These are phyloP conservation scores for Aspidiotus rigidus DNA, from an alignment of 2,888 invertebrate species.

Conservation along the genomic window DNA sequence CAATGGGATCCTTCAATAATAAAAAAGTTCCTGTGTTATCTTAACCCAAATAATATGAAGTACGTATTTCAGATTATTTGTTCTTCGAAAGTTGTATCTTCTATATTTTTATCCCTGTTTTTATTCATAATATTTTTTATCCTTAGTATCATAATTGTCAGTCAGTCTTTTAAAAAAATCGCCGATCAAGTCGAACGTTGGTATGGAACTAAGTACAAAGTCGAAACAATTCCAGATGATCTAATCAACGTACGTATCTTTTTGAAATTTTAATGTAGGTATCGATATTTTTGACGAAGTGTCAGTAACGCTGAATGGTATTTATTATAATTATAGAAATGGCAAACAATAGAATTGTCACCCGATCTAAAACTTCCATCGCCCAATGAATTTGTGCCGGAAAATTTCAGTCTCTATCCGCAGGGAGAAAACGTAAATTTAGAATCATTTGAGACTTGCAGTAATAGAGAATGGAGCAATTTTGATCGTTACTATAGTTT, in stretches of 20 bases:
- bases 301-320: too few species aligned
- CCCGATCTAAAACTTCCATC: slow-evolving; percentile 64
- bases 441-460: too few species aligned
- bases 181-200: slow-evolving; percentile 67
- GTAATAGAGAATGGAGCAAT: too few species aligned
- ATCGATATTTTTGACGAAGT: too few species aligned
- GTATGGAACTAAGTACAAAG: slow-evolving; percentile 83
- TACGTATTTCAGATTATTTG: slow-evolving; percentile 39
- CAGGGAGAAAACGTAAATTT: slow-evolving; percentile 47
- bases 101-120: too few species aligned
- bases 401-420: slow-evolving; percentile 61
- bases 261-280: too few species aligned
- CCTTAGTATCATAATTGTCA: slow-evolving; percentile 58
- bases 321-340: slow-evolving; percentile 48
- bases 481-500: too few species aligned
- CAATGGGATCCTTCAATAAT: slow-evolving; percentile 85
- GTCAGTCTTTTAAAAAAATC: slow-evolving; percentile 64
- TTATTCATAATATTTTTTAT: too few species aligned
- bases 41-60: slow-evolving; percentile 72
- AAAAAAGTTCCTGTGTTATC: slow-evolving; percentile 56
- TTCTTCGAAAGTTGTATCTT: too few species aligned
- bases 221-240: slow-evolving; percentile 57
- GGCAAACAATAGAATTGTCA: slow-evolving; percentile 57
- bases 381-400: slow-evolving; percentile 87
- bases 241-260: slow-evolving; percentile 51